Percentiles rank a stretch among this genome's conserved stretches.
Conservation (phyloP, 2,113 vertebrate species). For the Motacilla tschutschensis region DNA sequence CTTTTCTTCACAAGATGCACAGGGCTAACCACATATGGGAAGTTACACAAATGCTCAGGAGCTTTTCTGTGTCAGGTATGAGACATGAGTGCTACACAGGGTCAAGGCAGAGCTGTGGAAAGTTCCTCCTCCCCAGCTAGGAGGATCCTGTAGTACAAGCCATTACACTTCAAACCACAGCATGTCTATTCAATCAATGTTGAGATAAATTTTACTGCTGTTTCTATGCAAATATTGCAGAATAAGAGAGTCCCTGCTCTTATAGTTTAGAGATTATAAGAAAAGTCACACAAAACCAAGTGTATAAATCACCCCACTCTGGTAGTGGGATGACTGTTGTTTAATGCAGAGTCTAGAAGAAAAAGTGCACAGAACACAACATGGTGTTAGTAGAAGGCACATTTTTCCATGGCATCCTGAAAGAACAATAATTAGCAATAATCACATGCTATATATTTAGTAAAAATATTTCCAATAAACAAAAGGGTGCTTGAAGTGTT, state of each 20-base stretch:
- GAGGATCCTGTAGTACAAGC: not conserved
- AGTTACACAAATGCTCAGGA: not conserved
- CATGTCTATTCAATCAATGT: not conserved
- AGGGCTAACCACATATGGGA: not conserved
- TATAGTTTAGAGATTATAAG: not conserved
- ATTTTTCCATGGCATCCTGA: not conserved
- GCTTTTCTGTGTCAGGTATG: rapidly evolving
- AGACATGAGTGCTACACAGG: not conserved
- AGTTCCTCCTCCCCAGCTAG: not conserved
- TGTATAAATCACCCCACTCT: not conserved
- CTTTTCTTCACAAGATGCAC: not conserved
- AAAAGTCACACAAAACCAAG: not conserved
- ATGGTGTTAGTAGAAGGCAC: not conserved
- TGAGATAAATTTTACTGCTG: not conserved
- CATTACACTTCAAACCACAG: not conserved
- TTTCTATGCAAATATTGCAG: not conserved
- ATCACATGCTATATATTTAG: rapidly evolving
- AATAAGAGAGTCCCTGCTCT: not conserved
- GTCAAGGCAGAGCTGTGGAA: not conserved
- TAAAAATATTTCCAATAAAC: not conserved
- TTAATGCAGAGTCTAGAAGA: not conserved
- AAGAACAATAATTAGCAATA: not conserved
- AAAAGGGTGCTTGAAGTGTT: not conserved
- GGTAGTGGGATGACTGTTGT: not conserved
- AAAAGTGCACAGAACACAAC: not conserved